Percentiles rank a stretch among this genome's conserved stretches.
phyloP scores from a whole-genome alignment of 2,113 vertebrate species.

The Chloropsis hardwickii region DNA sequence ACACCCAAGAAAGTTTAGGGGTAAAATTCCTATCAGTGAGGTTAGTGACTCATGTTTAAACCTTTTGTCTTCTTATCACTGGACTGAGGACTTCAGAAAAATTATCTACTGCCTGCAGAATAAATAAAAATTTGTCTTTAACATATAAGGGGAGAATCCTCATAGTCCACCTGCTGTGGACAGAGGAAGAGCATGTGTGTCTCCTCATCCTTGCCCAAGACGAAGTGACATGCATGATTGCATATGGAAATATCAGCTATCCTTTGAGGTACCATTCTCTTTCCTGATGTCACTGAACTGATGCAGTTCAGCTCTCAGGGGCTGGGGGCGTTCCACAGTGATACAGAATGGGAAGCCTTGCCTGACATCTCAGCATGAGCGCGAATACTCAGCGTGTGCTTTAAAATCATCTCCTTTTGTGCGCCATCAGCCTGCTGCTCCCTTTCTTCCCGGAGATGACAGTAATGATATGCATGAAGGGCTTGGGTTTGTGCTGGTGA shows the following conservation, averaged over 20 bases:
- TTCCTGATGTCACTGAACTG: not conserved
- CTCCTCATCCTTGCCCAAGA: not conserved
- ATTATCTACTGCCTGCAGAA: not conserved
- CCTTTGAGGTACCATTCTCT: not conserved
- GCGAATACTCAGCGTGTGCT: fast-evolving
- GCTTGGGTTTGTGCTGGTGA: not conserved
- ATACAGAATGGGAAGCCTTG: not conserved
- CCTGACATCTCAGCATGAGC: not conserved
- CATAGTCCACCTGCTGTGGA: not conserved
- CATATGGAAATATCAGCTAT: not conserved
- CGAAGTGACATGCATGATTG: not conserved
- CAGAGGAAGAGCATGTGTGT: not conserved
- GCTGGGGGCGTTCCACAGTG: not conserved
- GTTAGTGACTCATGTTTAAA: not conserved
- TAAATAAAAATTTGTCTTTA: not conserved
- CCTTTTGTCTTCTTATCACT: not conserved
- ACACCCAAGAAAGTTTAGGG: not conserved
- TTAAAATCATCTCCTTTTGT: not conserved
- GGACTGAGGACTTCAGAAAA: not conserved
- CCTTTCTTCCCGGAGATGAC: not conserved
- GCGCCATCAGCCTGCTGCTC: not conserved
- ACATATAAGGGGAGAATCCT: not conserved
- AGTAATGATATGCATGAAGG: not conserved
- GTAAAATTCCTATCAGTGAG: not conserved
- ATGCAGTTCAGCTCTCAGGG: not conserved